phyloP scores from a whole-genome alignment of 1,140 invertebrate genomes.

The Drosophila jambulina region DNA sequence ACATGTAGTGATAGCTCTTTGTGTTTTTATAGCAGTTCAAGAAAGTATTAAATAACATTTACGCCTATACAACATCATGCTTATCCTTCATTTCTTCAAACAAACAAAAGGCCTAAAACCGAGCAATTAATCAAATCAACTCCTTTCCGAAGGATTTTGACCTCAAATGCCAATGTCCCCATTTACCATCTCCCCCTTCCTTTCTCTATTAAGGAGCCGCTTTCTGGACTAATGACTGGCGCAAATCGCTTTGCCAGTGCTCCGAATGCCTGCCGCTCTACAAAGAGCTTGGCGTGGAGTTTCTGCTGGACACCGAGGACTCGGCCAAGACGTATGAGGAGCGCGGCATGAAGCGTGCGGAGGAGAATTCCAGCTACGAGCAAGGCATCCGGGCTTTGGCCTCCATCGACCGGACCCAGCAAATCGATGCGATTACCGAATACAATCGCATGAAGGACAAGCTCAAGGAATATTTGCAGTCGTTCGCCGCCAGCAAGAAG shows the following conservation, averaged over 20 bases:
- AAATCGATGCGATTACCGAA: slow-evolving; percentile 93
- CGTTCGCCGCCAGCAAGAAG: slow-evolving; percentile 94
- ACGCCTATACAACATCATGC: background rate
- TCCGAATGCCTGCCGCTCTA: slow-evolving; percentile 89
- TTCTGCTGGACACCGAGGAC: slow-evolving; percentile 92
- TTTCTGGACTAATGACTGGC: slow-evolving; percentile 91
- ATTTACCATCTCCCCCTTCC: background rate
- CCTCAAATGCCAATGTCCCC: background rate
- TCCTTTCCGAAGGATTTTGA: background rate
- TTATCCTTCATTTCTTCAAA: background rate
- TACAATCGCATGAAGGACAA: slow-evolving; percentile 95
- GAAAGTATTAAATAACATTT: background rate
- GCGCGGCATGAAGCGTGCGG: slow-evolving; percentile 88
- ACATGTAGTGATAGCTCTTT: background rate
- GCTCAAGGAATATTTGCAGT: slow-evolving; percentile 93
- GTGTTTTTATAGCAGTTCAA: background rate
- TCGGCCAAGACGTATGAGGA: slow-evolving; percentile 95
- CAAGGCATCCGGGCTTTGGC: slow-evolving; percentile 91
- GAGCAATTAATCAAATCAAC: slow-evolving; percentile 9
- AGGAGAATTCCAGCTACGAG: slow-evolving; percentile 89
- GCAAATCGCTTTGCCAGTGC: slow-evolving; percentile 90
- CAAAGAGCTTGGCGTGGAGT: slow-evolving; percentile 88
- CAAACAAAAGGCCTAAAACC: background rate
- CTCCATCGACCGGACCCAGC: slow-evolving; percentile 91
- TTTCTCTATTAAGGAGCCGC: slow-evolving; percentile 71